Evolutionary conservation across 37 sponge, comb jelly and placozoan species (phyloP).

Genomic region (Diacarnus erythraeanus): DNA sequence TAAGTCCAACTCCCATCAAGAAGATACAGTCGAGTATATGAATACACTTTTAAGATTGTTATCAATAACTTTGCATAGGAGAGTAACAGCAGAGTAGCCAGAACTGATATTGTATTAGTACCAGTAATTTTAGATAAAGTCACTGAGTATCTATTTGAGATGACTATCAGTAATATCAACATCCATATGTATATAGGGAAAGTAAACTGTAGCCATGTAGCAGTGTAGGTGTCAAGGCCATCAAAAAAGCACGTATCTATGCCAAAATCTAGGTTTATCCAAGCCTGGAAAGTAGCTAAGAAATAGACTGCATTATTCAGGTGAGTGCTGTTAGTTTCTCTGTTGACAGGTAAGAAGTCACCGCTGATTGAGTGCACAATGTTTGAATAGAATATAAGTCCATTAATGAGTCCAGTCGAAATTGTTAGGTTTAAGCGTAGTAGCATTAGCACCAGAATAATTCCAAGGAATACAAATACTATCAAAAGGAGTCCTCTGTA

Average conservation of each 20-base stretch:
- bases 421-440: neutral
- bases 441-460: neutral
- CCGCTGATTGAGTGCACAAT: neutral
- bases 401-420: neutral
- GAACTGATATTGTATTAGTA: neutral
- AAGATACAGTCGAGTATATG: neutral
- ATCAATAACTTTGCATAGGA: conserved; percentile 1
- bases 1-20: neutral
- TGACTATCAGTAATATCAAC: neutral
- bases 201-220: neutral
- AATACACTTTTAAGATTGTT: neutral
- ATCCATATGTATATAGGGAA: conserved; percentile 12
- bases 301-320: neutral
- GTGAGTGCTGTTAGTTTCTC: neutral
- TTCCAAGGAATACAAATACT: neutral
- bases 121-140: neutral
- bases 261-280: neutral
- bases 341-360: neutral
- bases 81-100: conserved; percentile 14
- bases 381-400: neutral
- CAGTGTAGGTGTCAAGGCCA: neutral
- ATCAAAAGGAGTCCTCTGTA: neutral
- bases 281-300: neutral
- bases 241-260: conserved; percentile 13
- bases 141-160: neutral